phyloP scores from a whole-genome alignment of 2,888 invertebrate genomes.

The Dryobotodes eremita region DNA sequence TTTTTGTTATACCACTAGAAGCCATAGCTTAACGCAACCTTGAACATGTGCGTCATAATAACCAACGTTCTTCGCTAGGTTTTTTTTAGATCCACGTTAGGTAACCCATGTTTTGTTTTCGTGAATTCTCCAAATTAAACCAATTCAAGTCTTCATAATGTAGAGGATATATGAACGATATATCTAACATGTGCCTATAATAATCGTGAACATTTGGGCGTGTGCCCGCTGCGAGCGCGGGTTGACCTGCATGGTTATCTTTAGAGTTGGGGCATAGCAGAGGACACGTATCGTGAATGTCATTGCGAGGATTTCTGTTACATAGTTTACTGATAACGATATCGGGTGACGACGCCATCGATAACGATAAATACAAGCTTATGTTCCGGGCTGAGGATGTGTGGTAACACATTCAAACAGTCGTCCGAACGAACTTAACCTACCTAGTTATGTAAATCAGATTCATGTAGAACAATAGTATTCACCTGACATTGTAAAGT shows the following conservation, averaged over 20 bases:
- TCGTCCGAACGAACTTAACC: slow-evolving; percentile 19
- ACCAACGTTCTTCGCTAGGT: slow-evolving; percentile 46
- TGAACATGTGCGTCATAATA: slow-evolving; percentile 65
- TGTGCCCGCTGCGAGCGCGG: slow-evolving; percentile 76
- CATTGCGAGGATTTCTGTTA: slow-evolving; percentile 75
- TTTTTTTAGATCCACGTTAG: slow-evolving; percentile 57
- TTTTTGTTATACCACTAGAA: slow-evolving; percentile 58
- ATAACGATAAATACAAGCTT: slow-evolving; percentile 23
- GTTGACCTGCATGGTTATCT: slow-evolving; percentile 84
- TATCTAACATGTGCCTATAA: slow-evolving; percentile 50
- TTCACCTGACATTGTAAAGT: slow-evolving; percentile 61
- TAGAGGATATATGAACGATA: slow-evolving; percentile 19
- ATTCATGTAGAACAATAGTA: slow-evolving; percentile 53
- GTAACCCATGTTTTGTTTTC: slow-evolving; percentile 35
- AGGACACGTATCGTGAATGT: slow-evolving; percentile 81
- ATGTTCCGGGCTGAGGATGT: slow-evolving; percentile 15
- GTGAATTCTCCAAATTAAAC: slow-evolving; percentile 42
- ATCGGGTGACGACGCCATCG: slow-evolving; percentile 42
- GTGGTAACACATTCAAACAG: slow-evolving; percentile 19
- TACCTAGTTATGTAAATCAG: slow-evolving; percentile 54
- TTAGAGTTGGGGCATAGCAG: slow-evolving; percentile 81
- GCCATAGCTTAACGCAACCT: slow-evolving; percentile 66
- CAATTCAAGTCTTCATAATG: background rate
- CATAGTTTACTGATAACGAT: slow-evolving; percentile 69
- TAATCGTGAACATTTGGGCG: slow-evolving; percentile 78